phyloP scores from a whole-genome alignment of 2,888 invertebrate genomes.

The Hypsopygia costalis region DNA sequence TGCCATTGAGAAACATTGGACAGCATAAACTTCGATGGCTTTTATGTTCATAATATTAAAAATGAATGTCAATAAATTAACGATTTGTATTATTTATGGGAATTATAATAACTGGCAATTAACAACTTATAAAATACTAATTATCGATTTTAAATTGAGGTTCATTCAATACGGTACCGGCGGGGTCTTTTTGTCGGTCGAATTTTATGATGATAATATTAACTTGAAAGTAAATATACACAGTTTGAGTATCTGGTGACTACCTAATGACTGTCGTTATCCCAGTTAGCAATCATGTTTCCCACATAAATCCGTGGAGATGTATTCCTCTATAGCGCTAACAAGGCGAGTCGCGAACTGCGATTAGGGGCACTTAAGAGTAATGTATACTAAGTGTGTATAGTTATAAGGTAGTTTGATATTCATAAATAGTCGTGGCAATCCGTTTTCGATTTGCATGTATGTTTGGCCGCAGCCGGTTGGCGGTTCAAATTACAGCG shows the following conservation, averaged over 20 bases:
- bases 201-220: constrained; percentile 3
- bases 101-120: constrained; percentile 28
- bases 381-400: constrained; percentile 1
- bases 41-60: background rate
- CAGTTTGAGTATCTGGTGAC: constrained; percentile 5
- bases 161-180: constrained; percentile 25
- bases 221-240: background rate
- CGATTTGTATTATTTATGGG: constrained; percentile 31
- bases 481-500: constrained; percentile 27
- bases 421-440: constrained; percentile 1
- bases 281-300: constrained; percentile 4
- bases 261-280: constrained; percentile 6
- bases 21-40: constrained; percentile 2
- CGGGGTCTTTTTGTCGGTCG: constrained; percentile 5
- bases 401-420: background rate
- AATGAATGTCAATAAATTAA: constrained; percentile 29
- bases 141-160: constrained; percentile 32
- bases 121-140: constrained; percentile 32
- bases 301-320: constrained; percentile 7
- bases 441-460: constrained; percentile 30
- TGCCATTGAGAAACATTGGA: constrained; percentile 24
- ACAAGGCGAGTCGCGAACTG: constrained; percentile 9
- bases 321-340: constrained; percentile 6
- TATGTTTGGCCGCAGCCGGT: constrained; percentile 21
- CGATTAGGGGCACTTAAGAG: constrained; percentile 9